These are phyloP conservation scores for Leptopilina drosophilae DNA, from an alignment of 2,888 invertebrate genomes.

Conservation along the genomic window DNA sequence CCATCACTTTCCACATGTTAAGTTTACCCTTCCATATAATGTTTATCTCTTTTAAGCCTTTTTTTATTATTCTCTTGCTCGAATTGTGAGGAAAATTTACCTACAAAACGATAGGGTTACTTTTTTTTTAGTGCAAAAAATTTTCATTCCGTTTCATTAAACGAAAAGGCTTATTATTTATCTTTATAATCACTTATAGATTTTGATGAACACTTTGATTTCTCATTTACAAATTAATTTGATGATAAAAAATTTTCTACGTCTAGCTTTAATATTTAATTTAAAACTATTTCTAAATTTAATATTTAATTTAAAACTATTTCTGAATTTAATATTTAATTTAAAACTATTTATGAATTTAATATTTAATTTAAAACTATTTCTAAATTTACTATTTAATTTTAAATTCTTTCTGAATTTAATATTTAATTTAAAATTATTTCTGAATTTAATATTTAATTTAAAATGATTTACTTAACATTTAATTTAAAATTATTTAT, in stretches of 20 bases:
- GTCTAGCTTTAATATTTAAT: neutral
- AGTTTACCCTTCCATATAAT: conserved; percentile 17
- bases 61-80: conserved; percentile 1
- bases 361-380: too few species aligned
- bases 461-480: too few species aligned
- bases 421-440: too few species aligned
- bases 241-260: neutral
- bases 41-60: conserved; percentile 7
- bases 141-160: neutral
- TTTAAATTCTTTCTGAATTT: too few species aligned
- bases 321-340: too few species aligned
- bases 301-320: too few species aligned
- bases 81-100: conserved; percentile 13
- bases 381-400: too few species aligned
- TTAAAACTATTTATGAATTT: too few species aligned
- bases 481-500: too few species aligned
- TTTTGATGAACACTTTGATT: neutral
- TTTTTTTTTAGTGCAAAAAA: neutral
- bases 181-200: neutral
- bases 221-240: neutral
- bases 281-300: too few species aligned
- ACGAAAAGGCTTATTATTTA: neutral
- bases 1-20: conserved; percentile 22
- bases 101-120: conserved; percentile 4
- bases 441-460: too few species aligned